Evolutionary conservation across 1,140 invertebrate genomes (phyloP).

Genomic region (Ladona fulva): DNA sequence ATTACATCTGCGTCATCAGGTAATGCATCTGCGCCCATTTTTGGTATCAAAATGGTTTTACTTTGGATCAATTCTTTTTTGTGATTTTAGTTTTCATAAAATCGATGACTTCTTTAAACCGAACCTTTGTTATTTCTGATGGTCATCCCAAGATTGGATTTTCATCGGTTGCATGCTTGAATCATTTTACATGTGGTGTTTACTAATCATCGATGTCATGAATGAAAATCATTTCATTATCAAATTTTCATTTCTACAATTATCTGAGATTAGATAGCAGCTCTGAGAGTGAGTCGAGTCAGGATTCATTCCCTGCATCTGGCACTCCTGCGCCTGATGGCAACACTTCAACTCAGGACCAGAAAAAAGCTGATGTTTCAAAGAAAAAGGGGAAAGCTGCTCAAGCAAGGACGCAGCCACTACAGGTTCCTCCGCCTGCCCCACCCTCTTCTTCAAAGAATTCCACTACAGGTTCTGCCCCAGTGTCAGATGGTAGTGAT

Average conservation of each 20-base stretch:
- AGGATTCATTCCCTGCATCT: slow-evolving; percentile 24
- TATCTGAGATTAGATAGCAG: slow-evolving; percentile 39
- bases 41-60: too few relatives aligned
- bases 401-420: neutral
- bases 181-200: too few relatives aligned
- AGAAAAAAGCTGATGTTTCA: slow-evolving; percentile 27
- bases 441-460: neutral
- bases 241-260: too few relatives aligned
- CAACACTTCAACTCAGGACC: slow-evolving; percentile 31
- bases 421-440: neutral
- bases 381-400: neutral
- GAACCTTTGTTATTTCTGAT: too few relatives aligned
- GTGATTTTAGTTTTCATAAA: too few relatives aligned
- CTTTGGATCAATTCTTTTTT: too few relatives aligned
- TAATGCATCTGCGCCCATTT: too few relatives aligned
- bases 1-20: slow-evolving; percentile 26
- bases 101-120: too few relatives aligned
- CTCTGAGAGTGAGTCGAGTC: slow-evolving; percentile 35
- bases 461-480: neutral
- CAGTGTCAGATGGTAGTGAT: slow-evolving; percentile 18
- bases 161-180: too few relatives aligned
- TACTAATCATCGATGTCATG: too few relatives aligned
- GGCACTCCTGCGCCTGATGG: slow-evolving; percentile 24
- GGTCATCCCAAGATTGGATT: too few relatives aligned
- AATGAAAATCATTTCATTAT: too few relatives aligned